Base-by-base conservation (phyloP, 2,888 invertebrate species). In the Cabera pusaria region DNA sequence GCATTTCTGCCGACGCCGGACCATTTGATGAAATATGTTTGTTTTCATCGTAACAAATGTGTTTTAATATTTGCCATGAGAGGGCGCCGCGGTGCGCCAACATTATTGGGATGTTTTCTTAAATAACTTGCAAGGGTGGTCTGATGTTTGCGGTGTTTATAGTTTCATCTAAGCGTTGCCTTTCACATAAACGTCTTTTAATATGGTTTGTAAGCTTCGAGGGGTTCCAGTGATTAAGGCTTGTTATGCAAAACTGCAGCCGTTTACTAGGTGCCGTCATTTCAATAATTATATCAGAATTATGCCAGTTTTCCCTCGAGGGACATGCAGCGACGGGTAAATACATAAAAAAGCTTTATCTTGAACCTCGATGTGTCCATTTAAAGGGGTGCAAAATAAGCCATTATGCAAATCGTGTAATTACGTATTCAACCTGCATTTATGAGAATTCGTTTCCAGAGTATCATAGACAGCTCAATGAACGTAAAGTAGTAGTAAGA, bases 21-120 rank as follows among this genome's bases (percentile, higher is more conserved):
- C 73, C 64, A 71, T 77, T 72, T 73, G 57, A 66, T 85, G 74
- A 87, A 80, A 82, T 87, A 87, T 86, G 77, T 86, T 78, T 83
- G 81, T 86, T 85, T 84, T 74, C 72, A 68, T 72, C 67, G 64
- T 74, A 80, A 82, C 71, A 66, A 78, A 81, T 74, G 65, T 68
- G 56, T 73, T 72, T 71, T 67, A 62, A 73, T 73, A 67, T 72
- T 64, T 60, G 66, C 58, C 61, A 51, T 31, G 31, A 65, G 67
- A 67, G 67, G 56, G 60, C 64, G 73, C 73, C 64, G 37, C 36
- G 59, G 60, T 56, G 52, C 59, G 63, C 71, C 56, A 47, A 54
- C 54, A 67, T 72, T 66, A 63, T 72, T 64, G 65, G 73, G 59
- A 83, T 79, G 60, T 71, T 79, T 74, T 73, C 70, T 65, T 48